Evolutionary conservation across 2,797 vertebrate genomes (phyloP).

Genomic region (Limnodromus scolopaceus): DNA sequence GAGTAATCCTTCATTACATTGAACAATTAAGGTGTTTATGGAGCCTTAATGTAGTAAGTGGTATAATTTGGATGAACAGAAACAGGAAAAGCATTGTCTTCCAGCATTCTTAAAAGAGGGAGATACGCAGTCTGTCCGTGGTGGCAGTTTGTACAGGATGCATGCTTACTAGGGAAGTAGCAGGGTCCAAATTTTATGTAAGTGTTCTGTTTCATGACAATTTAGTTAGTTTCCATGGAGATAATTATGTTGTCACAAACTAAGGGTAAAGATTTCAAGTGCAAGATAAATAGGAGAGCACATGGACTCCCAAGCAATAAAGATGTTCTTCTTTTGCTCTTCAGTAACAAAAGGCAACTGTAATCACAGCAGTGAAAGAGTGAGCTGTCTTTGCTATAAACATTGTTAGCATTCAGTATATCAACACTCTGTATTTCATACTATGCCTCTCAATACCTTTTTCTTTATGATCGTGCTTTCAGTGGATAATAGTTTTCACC

Average conservation of each 20-base stretch:
- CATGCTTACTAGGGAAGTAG: background rate
- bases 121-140: accelerated
- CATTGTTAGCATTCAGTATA: slow-evolving; percentile 25
- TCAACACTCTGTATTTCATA: slow-evolving; percentile 44
- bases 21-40: background rate
- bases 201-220: slow-evolving; percentile 21
- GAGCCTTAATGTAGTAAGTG: background rate
- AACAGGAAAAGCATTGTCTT: background rate
- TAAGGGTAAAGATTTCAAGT: slow-evolving; percentile 49
- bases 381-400: slow-evolving; percentile 31
- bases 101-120: background rate
- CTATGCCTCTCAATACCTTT: slow-evolving; percentile 46
- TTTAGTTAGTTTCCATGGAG: slow-evolving; percentile 60
- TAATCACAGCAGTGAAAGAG: slow-evolving; percentile 42
- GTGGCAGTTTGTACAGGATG: background rate
- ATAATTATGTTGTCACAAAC: slow-evolving; percentile 63
- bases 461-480: slow-evolving; percentile 50
- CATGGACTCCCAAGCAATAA: slow-evolving; percentile 39
- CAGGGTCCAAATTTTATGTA: background rate
- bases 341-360: slow-evolving; percentile 46
- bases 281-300: slow-evolving; percentile 50
- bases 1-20: background rate
- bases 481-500: slow-evolving; percentile 51
- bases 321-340: slow-evolving; percentile 33
- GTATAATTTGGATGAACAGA: background rate